Evolutionary conservation across 2,113 vertebrate genomes (phyloP), one percentile per base, ranked within the genome.

Genomic region (Nibea albiflora): DNA sequence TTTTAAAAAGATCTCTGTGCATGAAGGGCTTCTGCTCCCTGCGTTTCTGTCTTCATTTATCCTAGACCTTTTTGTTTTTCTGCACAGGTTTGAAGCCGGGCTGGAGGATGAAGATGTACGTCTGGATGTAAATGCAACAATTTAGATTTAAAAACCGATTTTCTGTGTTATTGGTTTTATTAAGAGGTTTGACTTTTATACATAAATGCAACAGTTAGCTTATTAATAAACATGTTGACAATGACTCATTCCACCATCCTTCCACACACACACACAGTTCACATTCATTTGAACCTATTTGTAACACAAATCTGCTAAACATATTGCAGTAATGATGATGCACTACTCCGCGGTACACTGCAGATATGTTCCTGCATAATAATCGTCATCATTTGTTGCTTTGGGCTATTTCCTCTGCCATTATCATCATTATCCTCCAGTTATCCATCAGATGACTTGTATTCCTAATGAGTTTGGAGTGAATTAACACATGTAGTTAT

Each of bases 401-500:
- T 52, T 72, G 28, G 63, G 65, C 39, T 76, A 44, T 79, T 76
- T 81, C 24, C 54, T 78, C 66, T 26, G 52, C 77, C 47, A 44
- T 67, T 56, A 80, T 69, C 53, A 53, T 78, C 50, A 26, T 81
- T 75, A 79, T 62, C 73, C 66, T 57, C 62, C 28, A 81, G 83
- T 67, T 65, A 76, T 80, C 46, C 50, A 63, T 70, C 47, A 49
- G 35, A 64, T 57, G 66, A 83, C 86, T 83, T 67, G 71, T 86
- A 67, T 85, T 85, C 76, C 71, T 60, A 65, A 52, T 64, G 66
- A 67, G 50, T 63, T 49, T 44, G 35, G 22, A 8, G 71, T 54
- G 12, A 85, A 83, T 85, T 72, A 88, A 79, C 62, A 79, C 42
- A 72, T 73, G 73, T 64, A 62, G 14, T 80, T 80, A 75, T 11